Base-by-base conservation (phyloP, 2,113 vertebrate species). In the Labeo catla region DNA sequence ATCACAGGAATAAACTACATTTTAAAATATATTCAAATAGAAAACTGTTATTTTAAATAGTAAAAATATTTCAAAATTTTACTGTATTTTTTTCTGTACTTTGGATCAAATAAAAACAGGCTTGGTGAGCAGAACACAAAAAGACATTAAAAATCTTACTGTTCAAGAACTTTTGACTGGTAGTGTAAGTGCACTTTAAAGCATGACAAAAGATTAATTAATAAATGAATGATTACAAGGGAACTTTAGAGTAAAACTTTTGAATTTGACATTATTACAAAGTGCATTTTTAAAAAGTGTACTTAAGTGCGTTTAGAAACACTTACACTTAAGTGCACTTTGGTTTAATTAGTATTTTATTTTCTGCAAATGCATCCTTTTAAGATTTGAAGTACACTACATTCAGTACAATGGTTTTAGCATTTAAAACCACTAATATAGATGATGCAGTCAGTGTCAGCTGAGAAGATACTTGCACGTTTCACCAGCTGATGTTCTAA, bases 401-500 rank as follows among this genome's bases (percentile, higher is more conserved):
- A 28, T 28, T 28, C 28, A 28, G 2, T 28, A 28, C 28, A 28
- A 28, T 28, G 28, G 28, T 28, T 28, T 28, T 28, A 28, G 28
- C 28, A 28, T 39, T 39, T 36, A 4, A 21, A 21, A 45, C 19
- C 19, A n/a, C 19, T 73, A 21, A 73, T 73, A 16, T 72, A 72
- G 70, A 45, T 45, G 16, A 9, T 39, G 66, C 36, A 39, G 61
- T 65, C 65, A 34, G 36, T 74, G 50, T 70, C 47, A 78, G 63
- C 65, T 28, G 81, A 39, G 50, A 45, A 15, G 36, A 73, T 28
- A 15, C 45, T 21, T 2, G 43, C 72, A 74, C 45, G 5, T 76
- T 76, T 76, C 43, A 4, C 68, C 68, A 72, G 68, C 36, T 45
- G 68, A 72, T 16, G 66, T 68, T 19, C 70, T 47, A 21, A 76